phyloP scores from a whole-genome alignment of 2,797 vertebrate species.

The Lacerta bilineata region DNA sequence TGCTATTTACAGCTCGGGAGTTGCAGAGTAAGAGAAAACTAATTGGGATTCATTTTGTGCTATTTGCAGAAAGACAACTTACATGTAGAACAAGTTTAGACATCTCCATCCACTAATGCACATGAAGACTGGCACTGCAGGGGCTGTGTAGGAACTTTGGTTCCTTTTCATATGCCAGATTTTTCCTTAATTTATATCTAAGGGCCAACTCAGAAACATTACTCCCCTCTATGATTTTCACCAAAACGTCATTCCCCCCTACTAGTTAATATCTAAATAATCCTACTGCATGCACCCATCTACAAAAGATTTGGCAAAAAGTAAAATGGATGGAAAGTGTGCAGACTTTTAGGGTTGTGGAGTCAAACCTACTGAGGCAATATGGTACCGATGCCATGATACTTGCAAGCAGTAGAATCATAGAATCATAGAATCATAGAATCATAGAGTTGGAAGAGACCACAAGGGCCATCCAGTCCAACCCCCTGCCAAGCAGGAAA shows the following conservation, averaged over 20 bases:
- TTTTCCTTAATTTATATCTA: background rate
- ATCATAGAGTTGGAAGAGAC: too few species aligned
- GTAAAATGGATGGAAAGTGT: background rate
- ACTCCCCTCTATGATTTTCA: background rate
- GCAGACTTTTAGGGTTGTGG: background rate
- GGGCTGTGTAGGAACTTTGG: conserved; percentile 41
- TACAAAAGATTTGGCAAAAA: background rate
- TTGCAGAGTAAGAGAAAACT: conserved; percentile 39
- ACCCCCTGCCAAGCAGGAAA: too few species aligned
- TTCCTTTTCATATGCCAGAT: conserved; percentile 42
- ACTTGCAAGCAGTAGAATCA: too few species aligned
- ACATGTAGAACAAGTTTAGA: conserved; percentile 57
- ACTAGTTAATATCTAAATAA: background rate
- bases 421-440: too few species aligned
- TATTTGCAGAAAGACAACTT: conserved; percentile 63
- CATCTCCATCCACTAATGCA: conserved; percentile 57
- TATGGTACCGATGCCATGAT: background rate
- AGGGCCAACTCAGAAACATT: background rate
- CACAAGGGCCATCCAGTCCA: too few species aligned
- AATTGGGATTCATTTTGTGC: conserved; percentile 53
- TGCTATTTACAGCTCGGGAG: conserved; percentile 43
- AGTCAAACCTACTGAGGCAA: background rate
- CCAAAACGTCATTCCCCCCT: background rate
- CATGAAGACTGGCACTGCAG: conserved; percentile 53
- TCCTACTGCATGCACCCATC: background rate